Evolutionary conservation across 1,140 invertebrate species (phyloP), one percentile per base, ranked within the genome.

Genomic region (Zelostemma sp.): DNA sequence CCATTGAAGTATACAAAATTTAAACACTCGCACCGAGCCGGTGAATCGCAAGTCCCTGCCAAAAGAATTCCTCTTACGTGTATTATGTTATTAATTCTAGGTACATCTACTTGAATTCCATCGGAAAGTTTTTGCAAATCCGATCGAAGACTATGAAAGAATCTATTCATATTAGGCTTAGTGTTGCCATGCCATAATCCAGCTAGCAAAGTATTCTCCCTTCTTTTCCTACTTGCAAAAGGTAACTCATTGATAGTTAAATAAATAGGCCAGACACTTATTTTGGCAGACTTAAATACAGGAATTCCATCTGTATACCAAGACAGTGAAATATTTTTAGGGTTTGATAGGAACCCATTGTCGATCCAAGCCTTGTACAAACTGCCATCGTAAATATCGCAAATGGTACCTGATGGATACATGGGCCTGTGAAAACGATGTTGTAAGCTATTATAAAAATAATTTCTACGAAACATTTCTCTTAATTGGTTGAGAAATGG

Each of bases 231-330:
- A 47, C 71, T 48, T 46, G 58, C 19, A 47, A 65, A 77, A 1
- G 68, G 54, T 28, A 81, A 54, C 61, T 82, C 77, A 60, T 80
- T 81, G 1, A 82, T 62, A 33, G 68, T 59, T 5, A 75, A 49
- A 31, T 77, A 72, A 9, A 81, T 54, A 19, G 78, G 78, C 78
- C 80, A 82, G 31, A 77, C 60, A 54, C n/a, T n/a, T n/a, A n/a
- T n/a, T n/a, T n/a, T n/a, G n/a, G n/a, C n/a, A n/a, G n/a, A n/a
- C n/a, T n/a, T 68, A 73, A 17, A 70, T 6, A 81, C 65, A 6
- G 77, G 73, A 25, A 80, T 61, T 0, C 77, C 80, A 46, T 82
- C 79, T 9, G 75, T 77, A 49, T 75, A 74, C 60, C 61, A 74
- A 9, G 33, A 60, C 14, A 74, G 66, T 1, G 63, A 74, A 35